phyloP scores from a whole-genome alignment of 2,797 vertebrate genomes.

The Lates japonicus region DNA sequence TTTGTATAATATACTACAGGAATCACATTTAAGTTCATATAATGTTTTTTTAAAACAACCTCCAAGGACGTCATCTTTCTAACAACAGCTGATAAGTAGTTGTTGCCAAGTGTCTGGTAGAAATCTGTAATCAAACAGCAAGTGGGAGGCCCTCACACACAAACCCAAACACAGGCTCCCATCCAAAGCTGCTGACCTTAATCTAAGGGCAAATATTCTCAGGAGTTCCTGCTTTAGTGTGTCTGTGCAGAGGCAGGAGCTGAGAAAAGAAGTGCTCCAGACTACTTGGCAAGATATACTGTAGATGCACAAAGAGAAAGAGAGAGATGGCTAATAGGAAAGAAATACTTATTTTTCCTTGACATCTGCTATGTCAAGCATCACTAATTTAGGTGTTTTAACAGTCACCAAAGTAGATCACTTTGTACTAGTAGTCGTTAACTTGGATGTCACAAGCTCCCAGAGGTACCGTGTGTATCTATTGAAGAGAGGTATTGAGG shows the following conservation, averaged over 20 bases:
- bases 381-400: background rate
- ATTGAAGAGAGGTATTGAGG: background rate
- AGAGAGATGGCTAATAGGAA: background rate
- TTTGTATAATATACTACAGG: background rate
- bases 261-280: background rate
- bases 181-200: constrained; percentile 46
- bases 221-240: constrained; percentile 1
- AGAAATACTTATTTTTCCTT: background rate
- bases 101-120: constrained; percentile 9
- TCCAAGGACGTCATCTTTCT: background rate
- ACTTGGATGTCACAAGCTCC: background rate
- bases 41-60: background rate
- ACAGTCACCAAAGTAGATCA: background rate
- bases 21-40: background rate
- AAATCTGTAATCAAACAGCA: constrained; percentile 54
- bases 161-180: constrained; percentile 47
- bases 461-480: background rate
- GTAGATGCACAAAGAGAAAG: background rate
- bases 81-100: constrained; percentile 11
- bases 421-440: background rate
- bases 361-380: background rate
- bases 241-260: background rate
- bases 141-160: constrained; percentile 27
- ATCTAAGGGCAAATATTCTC: constrained; percentile 55
- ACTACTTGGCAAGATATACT: background rate